phyloP scores from a whole-genome alignment of 53 echinoderm and acorn worm genomes.

The Hippasteria phrygiana region DNA sequence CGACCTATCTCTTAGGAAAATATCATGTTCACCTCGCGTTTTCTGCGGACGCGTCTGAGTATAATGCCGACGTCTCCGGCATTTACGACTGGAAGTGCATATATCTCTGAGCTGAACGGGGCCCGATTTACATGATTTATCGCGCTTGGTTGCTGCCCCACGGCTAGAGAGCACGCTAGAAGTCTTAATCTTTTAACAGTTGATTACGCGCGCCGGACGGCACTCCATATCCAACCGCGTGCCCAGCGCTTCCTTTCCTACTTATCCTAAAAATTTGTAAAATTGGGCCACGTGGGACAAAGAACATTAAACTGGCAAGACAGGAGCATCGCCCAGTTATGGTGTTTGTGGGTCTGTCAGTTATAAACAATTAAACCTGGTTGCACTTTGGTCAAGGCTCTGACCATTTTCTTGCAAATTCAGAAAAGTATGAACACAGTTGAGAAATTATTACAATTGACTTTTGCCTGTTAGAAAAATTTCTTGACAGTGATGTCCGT shows the following conservation, averaged over 20 bases:
- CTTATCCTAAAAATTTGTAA: background rate
- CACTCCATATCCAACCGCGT: background rate
- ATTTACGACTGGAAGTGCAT: no score
- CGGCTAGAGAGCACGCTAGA: background rate
- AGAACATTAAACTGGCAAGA: background rate
- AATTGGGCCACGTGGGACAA: background rate
- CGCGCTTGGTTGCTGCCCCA: background rate
- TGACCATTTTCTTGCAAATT: no score
- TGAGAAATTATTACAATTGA: no score
- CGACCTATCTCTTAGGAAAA: background rate
- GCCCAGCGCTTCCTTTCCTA: background rate
- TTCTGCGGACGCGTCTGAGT: background rate
- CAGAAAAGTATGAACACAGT: no score
- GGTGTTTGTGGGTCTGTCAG: background rate
- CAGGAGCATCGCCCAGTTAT: background rate
- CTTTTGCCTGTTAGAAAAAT: no score
- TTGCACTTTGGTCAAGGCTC: no score
- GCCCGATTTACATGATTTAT: background rate
- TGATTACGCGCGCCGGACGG: background rate
- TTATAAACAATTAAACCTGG: no score
- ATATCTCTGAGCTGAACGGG: background rate
- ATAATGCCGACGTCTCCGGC: background rate
- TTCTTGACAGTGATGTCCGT: background rate
- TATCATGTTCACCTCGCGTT: background rate
- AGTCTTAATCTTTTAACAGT: slow-evolving; percentile 9